Base-by-base conservation (phyloP, 2,113 vertebrate species). In the Prinia subflava region DNA sequence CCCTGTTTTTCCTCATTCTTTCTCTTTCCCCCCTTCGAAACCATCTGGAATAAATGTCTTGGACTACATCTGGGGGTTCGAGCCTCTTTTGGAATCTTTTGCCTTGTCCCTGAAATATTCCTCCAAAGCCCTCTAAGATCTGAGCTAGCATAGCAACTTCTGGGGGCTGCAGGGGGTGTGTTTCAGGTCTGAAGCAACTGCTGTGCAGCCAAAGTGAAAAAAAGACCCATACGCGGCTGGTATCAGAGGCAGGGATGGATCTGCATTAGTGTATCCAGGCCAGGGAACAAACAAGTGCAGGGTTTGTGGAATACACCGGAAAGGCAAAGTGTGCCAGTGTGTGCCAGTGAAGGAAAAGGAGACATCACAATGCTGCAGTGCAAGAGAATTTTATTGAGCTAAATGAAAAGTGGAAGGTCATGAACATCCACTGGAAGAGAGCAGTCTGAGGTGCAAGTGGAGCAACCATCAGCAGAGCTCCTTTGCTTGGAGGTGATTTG, bases 381-480 rank as follows among this genome's bases (percentile, higher is more conserved):
- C 41, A 67, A 37, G 0, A 62, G 5, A 33, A 41, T 3, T 80
- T 91, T 91, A 80, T 68, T 91, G n/a, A 68, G 21, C 2, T 1
- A 13, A 23, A 23, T 42, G 12, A n/a, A 39, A 4, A 20, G 3
- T 7, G 7, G 14, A 30, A 42, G 1, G 6, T 17, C 4, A 15
- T 3, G 19, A n/a, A 7, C 11, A 27, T 1, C 5, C 2, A 42
- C 2, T 9, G 30, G 7, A 18, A 44, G 4, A 14, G 15, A 31
- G 12, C 7, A 3, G 9, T 7, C 18, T 28, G 33, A 46, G 11
- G 9, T 18, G 4, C 39, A 23, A 35, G 23, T 3, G 30, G 15
- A 9, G 9, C 0, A 0, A 44, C 11, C 24, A 44, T 8, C 11
- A 44, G 19, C 8, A 0, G 1, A 16, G 11, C 0, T 9, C 1